Evolutionary conservation across 2,888 invertebrate genomes (phyloP), one percentile per base, ranked within the genome.

Genomic region (Cerastis rubricosa): DNA sequence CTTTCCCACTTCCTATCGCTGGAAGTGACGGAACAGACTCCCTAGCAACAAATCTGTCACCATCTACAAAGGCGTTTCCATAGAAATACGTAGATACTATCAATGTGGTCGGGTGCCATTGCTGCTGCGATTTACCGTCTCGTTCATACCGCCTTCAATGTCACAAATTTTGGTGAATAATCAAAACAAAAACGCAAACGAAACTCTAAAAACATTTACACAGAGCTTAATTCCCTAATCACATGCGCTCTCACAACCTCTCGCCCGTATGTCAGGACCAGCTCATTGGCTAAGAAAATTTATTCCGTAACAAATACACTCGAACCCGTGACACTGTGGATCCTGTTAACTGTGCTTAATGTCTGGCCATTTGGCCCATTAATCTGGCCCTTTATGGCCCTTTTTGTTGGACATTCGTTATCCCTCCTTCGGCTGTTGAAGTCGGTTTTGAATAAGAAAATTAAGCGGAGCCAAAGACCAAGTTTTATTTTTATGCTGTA

Each of bases 271-370:
- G 84, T 88, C 88, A 43, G 7, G 22, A 73, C 25, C 51, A 80
- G 87, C 81, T 88, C 83, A 92, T 85, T 85, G 88, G 85, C 64
- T 74, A 90, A 92, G 92, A 92, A 93, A 94, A 93, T 93, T 91
- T 92, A 93, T 92, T 92, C 86, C 84, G 89, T 90, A 91, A 89
- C 89, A 89, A 90, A 90, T 91, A 90, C 89, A 91, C 90, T 84
- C 80, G 85, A 85, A 77, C 87, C 85, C 88, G 66, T 89, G 91
- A 90, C 92, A 90, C 88, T 88, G 90, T 89, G 90, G 90, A 92
- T 91, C 89, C 83, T 91, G 92, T 90, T 92, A 92, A 92, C 91
- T 92, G 92, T 89, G 90, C 89, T 89, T 93, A 93, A 94, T 93
- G 92, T 91, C 91, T 90, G 92, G 89, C 88, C 91, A 90, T 92